Conservation (phyloP, 1,140 invertebrate genomes). For the Lepidurus couesii region DNA sequence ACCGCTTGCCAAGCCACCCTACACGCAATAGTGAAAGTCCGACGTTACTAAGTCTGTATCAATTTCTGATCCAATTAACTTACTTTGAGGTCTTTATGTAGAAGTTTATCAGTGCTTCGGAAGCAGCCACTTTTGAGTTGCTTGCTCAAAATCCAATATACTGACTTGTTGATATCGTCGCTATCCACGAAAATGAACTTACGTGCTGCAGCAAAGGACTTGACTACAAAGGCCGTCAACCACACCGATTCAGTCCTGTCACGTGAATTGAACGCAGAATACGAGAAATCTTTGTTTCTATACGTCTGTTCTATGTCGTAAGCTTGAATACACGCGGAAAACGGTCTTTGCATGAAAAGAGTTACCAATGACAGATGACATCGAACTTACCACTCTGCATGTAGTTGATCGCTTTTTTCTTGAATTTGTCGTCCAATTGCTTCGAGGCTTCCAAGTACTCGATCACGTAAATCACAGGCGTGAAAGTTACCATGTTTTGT, state of each 20-base stretch:
- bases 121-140: conserved; percentile 55
- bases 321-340: conserved; percentile 46
- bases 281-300: conserved; percentile 65
- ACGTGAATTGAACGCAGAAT: conserved; percentile 59
- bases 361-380: not conserved
- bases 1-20: conserved; percentile 47
- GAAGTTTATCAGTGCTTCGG: conserved; percentile 41
- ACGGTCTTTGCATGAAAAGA: too few relatives aligned
- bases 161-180: too few relatives aligned
- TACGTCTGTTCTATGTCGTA: conserved; percentile 49
- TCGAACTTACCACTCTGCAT: conserved; percentile 58
- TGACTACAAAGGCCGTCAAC: too few relatives aligned
- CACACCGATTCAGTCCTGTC: too few relatives aligned
- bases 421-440: conserved; percentile 41
- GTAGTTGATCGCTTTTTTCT: conserved; percentile 54
- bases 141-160: conserved; percentile 45
- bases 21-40: not conserved
- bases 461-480: conserved; percentile 67
- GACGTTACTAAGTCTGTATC: not conserved
- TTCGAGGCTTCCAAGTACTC: conserved; percentile 54
- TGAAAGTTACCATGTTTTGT: too few relatives aligned
- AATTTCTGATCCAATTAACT: too few relatives aligned
- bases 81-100: conserved; percentile 29
- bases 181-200: too few relatives aligned
- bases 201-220: too few relatives aligned